These are phyloP conservation scores for Ameiurus melas DNA, from an alignment of 2,113 vertebrate genomes.

Conservation along the genomic window DNA sequence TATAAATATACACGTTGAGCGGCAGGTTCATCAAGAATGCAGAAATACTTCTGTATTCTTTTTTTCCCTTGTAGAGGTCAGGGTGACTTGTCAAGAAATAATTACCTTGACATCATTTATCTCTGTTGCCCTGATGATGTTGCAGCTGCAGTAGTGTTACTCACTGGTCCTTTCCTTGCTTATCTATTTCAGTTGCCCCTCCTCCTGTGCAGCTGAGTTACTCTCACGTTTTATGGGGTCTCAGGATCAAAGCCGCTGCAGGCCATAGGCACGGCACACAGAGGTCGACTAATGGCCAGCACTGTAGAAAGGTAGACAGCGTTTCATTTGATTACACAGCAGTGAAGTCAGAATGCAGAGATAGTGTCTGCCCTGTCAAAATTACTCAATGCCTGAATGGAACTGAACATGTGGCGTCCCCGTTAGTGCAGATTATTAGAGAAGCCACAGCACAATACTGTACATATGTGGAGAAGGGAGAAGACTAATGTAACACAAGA, in stretches of 20 bases:
- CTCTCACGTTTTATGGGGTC: slow-evolving; percentile 39
- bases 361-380: slow-evolving; percentile 39
- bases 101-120: slow-evolving; percentile 51
- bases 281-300: slow-evolving; percentile 52
- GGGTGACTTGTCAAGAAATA: slow-evolving; percentile 49
- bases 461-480: background rate
- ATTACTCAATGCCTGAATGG: slow-evolving; percentile 36
- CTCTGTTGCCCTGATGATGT: slow-evolving; percentile 11
- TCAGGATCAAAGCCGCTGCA: slow-evolving; percentile 47
- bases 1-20: slow-evolving; percentile 17
- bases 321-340: slow-evolving; percentile 60
- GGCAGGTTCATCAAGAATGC: slow-evolving; percentile 29
- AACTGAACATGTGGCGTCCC: background rate
- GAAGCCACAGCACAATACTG: background rate
- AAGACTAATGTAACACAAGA: slow-evolving; percentile 46
- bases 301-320: slow-evolving; percentile 37
- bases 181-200: slow-evolving; percentile 26
- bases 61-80: slow-evolving; percentile 11
- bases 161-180: background rate
- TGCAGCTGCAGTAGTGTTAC: slow-evolving; percentile 13
- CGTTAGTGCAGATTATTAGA: slow-evolving; percentile 34
- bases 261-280: slow-evolving; percentile 54
- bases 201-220: slow-evolving; percentile 8
- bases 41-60: slow-evolving; percentile 8
- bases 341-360: slow-evolving; percentile 46